Evolutionary conservation across 2,888 invertebrate genomes (phyloP).

Genomic region (Synergus laeviventris): DNA sequence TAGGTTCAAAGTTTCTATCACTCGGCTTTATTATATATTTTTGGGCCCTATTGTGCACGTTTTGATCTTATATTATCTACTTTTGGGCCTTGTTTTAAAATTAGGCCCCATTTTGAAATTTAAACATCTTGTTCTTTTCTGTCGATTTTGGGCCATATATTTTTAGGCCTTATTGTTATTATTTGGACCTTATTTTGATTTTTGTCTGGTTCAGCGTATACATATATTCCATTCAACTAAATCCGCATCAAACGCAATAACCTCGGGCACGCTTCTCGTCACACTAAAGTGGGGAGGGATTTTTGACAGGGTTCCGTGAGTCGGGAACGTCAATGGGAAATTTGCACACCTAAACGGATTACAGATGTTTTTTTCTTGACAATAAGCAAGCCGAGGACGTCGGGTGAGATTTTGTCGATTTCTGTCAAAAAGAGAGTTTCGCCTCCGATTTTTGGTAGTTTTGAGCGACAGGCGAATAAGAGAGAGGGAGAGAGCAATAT

Average conservation of each 20-base stretch:
- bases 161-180: not conserved
- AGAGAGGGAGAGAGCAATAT: slow-evolving; percentile 35
- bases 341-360: slow-evolving; percentile 76
- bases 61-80: too few relatives aligned
- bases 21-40: too few relatives aligned
- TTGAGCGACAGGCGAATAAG: slow-evolving; percentile 42
- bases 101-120: too few relatives aligned
- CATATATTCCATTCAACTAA: not conserved
- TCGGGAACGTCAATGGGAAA: slow-evolving; percentile 67
- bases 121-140: too few relatives aligned
- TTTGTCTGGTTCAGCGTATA: not conserved
- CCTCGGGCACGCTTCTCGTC: slow-evolving; percentile 21
- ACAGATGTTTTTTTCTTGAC: slow-evolving; percentile 73
- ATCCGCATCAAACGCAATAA: slow-evolving; percentile 24
- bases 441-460: slow-evolving; percentile 20
- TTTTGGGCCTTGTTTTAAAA: too few relatives aligned
- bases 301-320: slow-evolving; percentile 52
- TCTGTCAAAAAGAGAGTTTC: slow-evolving; percentile 50
- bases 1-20: too few relatives aligned
- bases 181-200: not conserved
- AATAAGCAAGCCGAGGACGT: slow-evolving; percentile 55
- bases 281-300: slow-evolving; percentile 49
- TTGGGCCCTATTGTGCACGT: too few relatives aligned
- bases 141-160: too few relatives aligned
- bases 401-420: slow-evolving; percentile 56